Conservation (phyloP, 2,888 invertebrate species). For the Ganaspis brasiliensis region DNA sequence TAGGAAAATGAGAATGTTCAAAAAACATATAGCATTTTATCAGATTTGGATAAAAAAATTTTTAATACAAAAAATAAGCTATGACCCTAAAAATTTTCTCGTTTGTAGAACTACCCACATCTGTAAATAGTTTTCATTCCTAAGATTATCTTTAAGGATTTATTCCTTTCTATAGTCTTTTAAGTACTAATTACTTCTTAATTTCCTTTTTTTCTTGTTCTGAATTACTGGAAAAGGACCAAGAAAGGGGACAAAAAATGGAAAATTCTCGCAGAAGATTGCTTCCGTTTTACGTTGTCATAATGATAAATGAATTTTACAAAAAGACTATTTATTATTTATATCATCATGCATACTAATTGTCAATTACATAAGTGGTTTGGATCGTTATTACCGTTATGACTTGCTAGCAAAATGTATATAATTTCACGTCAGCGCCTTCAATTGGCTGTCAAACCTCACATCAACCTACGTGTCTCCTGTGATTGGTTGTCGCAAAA, state of each 20-base stretch:
- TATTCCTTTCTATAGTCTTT: no score
- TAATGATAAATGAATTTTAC: conserved; percentile 18
- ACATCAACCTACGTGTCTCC: conserved; percentile 18
- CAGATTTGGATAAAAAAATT: no score
- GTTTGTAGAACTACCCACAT: no score
- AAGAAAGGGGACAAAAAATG: conserved; percentile 6
- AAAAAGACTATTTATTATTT: conserved; percentile 3
- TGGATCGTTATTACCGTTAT: conserved; percentile 10
- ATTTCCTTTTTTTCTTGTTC: no score
- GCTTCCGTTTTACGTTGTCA: conserved; percentile 5
- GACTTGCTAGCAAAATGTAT: conserved; percentile 7
- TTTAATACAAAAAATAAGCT: no score
- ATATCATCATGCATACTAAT: conserved; percentile 14
- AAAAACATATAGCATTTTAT: no score
- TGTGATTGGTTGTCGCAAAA: conserved; percentile 28
- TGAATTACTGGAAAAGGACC: no score
- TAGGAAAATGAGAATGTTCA: no score
- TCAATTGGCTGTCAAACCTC: conserved; percentile 25
- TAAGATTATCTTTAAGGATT: no score
- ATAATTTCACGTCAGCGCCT: conserved; percentile 27
- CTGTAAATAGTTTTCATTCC: no score
- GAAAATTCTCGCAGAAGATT: neutral
- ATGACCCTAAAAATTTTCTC: no score
- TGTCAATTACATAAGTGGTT: conserved; percentile 20
- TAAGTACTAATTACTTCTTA: no score